phyloP scores from a whole-genome alignment of 1,140 invertebrate genomes.

The Chionoecetes opilio region DNA sequence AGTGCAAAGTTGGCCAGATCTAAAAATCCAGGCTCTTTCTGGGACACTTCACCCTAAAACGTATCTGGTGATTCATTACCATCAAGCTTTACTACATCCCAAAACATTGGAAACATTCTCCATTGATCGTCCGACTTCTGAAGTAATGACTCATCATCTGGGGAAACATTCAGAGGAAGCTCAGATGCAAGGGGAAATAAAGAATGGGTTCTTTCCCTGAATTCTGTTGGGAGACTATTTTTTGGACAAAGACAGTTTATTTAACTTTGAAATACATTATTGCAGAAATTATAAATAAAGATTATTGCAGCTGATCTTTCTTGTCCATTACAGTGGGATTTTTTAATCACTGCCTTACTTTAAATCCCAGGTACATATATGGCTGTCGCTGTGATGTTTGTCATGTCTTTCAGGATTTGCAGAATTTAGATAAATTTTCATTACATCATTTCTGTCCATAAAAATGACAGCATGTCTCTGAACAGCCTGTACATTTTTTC shows the following conservation, averaged over 20 bases:
- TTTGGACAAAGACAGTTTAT: constrained; percentile 58
- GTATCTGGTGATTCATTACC: constrained; percentile 62
- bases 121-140: constrained; percentile 55
- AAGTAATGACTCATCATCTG: constrained; percentile 58
- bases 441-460: constrained; percentile 47
- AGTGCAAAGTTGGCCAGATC: constrained; percentile 65
- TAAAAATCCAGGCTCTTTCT: constrained; percentile 56
- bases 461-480: constrained; percentile 45
- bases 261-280: constrained; percentile 53
- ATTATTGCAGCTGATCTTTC: no score
- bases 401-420: constrained; percentile 63
- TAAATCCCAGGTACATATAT: constrained; percentile 16
- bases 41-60: constrained; percentile 67
- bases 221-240: constrained; percentile 52
- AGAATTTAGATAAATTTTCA: constrained; percentile 57
- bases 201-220: constrained; percentile 51
- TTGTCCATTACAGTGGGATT: no score
- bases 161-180: constrained; percentile 65
- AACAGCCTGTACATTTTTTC: constrained; percentile 37
- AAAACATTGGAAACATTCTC: constrained; percentile 69
- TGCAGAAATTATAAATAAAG: constrained; percentile 56
- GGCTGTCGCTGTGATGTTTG: constrained; percentile 54
- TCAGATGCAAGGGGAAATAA: constrained; percentile 64
- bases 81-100: constrained; percentile 65
- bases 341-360: no score